A percentile compares a stretch with the other conserved stretches of the same genome.
Evolutionary conservation across 1,140 invertebrate genomes (phyloP).

Genomic region (Cepaea nemoralis): DNA sequence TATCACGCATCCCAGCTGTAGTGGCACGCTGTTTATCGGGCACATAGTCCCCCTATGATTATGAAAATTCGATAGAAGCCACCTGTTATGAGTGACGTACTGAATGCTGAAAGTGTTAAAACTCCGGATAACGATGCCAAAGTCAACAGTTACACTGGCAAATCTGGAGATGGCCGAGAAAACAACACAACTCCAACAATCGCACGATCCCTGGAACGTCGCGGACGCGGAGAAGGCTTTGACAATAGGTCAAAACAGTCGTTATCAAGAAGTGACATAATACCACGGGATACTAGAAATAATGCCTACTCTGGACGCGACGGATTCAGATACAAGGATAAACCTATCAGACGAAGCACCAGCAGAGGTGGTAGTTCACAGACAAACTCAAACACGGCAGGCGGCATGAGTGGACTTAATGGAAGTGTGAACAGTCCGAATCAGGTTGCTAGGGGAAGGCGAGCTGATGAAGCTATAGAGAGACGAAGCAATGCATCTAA

Average conservation of each 20-base stretch:
- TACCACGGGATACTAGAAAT: conserved; percentile 7
- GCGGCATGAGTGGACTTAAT: neutral
- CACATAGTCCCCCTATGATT: neutral
- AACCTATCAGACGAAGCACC: conserved; percentile 4
- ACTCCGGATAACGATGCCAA: conserved; percentile 32
- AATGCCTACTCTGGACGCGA: conserved; percentile 22
- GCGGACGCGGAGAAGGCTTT: conserved; percentile 27
- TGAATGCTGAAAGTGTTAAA: conserved; percentile 29
- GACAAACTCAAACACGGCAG: neutral
- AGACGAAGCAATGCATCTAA: neutral
- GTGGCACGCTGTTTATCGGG: neutral
- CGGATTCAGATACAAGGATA: conserved; percentile 16
- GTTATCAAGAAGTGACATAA: conserved; percentile 1
- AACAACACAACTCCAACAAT: conserved; percentile 4
- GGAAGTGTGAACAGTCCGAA: neutral
- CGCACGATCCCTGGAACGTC: neutral
- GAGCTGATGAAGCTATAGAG: neutral
- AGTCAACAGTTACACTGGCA: conserved; percentile 24
- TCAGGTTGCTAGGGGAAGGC: neutral
- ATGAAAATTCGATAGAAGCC: conserved; percentile 23
- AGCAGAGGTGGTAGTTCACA: conserved; percentile 19
- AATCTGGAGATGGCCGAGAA: conserved; percentile 25
- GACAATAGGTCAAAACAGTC: conserved; percentile 20
- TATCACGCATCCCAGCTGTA: neutral
- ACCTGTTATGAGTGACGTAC: conserved; percentile 36